Evolutionary conservation across 2,888 invertebrate genomes (phyloP).

Genomic region (Norana najaformis): DNA sequence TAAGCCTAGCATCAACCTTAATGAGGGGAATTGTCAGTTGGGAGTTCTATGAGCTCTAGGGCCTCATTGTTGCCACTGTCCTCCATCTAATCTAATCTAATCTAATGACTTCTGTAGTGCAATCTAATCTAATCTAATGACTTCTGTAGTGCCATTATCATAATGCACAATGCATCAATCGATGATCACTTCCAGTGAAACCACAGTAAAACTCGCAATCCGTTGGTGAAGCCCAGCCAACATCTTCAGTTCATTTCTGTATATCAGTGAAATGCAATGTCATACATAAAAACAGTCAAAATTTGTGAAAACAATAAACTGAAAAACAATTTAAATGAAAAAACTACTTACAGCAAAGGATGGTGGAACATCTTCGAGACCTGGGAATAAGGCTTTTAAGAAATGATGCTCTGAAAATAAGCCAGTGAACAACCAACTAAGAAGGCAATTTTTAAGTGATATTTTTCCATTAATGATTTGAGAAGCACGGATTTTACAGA

Average conservation of each 20-base stretch:
- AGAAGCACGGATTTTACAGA: not conserved
- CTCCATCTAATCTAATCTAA: not conserved
- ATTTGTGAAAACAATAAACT: not conserved
- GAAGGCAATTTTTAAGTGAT: not conserved
- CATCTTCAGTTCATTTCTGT: too few relatives aligned
- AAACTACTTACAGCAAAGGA: slow-evolving; percentile 71
- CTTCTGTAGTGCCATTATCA: too few relatives aligned
- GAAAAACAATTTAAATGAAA: not conserved
- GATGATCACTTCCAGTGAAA: too few relatives aligned
- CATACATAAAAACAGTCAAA: not conserved
- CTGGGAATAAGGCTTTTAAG: slow-evolving; percentile 82
- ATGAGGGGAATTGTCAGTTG: not conserved
- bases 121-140: not conserved
- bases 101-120: not conserved
- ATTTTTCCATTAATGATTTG: not conserved
- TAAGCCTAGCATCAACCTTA: not conserved
- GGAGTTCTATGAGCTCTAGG: not conserved
- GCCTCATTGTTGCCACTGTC: not conserved
- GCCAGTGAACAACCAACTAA: not conserved
- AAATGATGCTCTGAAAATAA: slow-evolving; percentile 71
- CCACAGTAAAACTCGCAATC: too few relatives aligned
- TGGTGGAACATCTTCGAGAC: slow-evolving; percentile 84
- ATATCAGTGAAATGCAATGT: too few relatives aligned
- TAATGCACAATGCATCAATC: too few relatives aligned
- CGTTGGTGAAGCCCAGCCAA: too few relatives aligned